Evolutionary conservation across 2,797 vertebrate genomes (phyloP).

Genomic region (Molossus alvarezi): DNA sequence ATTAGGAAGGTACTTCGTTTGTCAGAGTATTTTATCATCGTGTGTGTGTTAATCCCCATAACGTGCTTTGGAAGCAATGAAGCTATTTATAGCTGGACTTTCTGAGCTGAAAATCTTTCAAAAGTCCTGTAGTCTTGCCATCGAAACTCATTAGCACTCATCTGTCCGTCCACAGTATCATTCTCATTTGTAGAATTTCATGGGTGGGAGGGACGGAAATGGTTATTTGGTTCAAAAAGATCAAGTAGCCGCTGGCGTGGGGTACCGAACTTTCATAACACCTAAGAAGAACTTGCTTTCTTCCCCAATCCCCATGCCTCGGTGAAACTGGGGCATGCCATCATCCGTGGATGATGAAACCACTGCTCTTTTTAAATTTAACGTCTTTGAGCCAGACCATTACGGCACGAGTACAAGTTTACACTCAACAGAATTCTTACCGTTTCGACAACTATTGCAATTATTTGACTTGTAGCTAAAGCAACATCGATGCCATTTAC

Average conservation of each 20-base stretch:
- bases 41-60: conserved; percentile 33
- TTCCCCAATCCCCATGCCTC: not conserved
- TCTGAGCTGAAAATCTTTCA: conserved; percentile 55
- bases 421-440: not conserved
- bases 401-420: not conserved
- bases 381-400: not conserved
- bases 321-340: not conserved
- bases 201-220: not conserved
- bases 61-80: not conserved
- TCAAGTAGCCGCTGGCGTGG: not conserved
- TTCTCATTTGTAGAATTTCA: not conserved
- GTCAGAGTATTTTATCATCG: conserved; percentile 66
- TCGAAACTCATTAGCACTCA: conserved; percentile 7
- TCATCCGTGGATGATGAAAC: not conserved
- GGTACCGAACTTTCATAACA: not conserved
- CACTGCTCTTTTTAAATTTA: conserved; percentile 35
- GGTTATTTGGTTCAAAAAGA: not conserved
- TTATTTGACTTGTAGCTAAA: not conserved
- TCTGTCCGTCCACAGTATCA: not conserved
- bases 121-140: conserved; percentile 51
- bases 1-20: conserved; percentile 64
- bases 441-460: conserved; percentile 5
- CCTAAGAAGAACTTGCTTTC: not conserved
- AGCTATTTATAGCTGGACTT: conserved; percentile 72
- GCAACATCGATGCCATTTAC: not conserved